Evolutionary conservation across 2,797 vertebrate genomes (phyloP).

Genomic region (Enteromius treurensis): DNA sequence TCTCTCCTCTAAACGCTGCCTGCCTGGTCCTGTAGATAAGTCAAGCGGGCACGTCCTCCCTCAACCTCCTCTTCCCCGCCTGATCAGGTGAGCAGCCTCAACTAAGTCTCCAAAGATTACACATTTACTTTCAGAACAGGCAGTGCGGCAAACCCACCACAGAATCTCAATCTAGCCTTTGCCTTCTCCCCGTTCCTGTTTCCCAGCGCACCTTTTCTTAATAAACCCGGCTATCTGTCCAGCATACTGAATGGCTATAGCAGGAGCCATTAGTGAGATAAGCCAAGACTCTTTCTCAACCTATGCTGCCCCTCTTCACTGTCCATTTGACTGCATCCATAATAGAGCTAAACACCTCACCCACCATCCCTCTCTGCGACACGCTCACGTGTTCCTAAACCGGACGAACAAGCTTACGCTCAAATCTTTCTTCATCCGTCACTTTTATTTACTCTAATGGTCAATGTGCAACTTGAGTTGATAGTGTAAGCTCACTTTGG

Average conservation of each 20-base stretch:
- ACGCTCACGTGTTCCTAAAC: constrained; percentile 8
- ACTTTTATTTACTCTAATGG: constrained; percentile 56
- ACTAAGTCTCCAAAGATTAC: constrained; percentile 56
- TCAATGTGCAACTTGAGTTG: constrained; percentile 58
- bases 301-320: constrained; percentile 21
- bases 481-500: constrained; percentile 53
- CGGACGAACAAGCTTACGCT: constrained; percentile 25
- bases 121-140: constrained; percentile 61
- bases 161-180: constrained; percentile 52
- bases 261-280: constrained; percentile 40
- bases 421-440: constrained; percentile 23
- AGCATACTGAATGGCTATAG: constrained; percentile 38
- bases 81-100: constrained; percentile 47
- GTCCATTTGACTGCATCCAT: constrained; percentile 12
- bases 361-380: constrained; percentile 3
- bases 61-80: constrained; percentile 3
- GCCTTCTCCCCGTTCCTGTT: constrained; percentile 1
- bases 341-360: constrained; percentile 27
- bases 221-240: constrained; percentile 42
- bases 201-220: constrained; percentile 24
- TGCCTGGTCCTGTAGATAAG: constrained; percentile 59
- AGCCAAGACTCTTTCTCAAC: constrained; percentile 38
- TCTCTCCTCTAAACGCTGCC: constrained; percentile 37
- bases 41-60: constrained; percentile 19
- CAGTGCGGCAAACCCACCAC: constrained; percentile 26